These are phyloP conservation scores for Myotis yumanensis DNA, from an alignment of 2,113 vertebrate species.

Conservation along the genomic window DNA sequence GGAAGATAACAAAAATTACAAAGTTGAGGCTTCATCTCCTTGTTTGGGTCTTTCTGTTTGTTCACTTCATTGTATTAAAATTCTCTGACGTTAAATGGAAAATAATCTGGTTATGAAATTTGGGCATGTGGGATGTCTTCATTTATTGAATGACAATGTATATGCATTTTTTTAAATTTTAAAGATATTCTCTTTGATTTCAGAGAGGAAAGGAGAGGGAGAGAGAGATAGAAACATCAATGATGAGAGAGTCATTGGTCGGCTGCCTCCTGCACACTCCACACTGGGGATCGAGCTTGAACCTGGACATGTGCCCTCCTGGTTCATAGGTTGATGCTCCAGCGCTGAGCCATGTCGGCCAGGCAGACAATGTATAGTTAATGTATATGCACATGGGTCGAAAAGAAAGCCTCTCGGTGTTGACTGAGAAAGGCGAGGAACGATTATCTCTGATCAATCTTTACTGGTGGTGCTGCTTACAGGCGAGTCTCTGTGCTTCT, in stretches of 20 bases:
- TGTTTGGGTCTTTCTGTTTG: not conserved
- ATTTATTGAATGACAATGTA: not conserved
- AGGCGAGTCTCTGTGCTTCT: not conserved
- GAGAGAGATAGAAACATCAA: too few relatives aligned
- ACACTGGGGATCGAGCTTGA: too few relatives aligned
- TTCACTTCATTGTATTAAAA: not conserved
- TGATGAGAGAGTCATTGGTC: too few relatives aligned
- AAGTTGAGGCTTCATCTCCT: not conserved
- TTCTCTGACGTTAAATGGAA: not conserved
- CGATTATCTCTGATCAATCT: not conserved
- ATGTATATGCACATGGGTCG: not conserved
- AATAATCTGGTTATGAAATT: not conserved
- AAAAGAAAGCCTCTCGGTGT: not conserved
- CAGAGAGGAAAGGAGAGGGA: too few relatives aligned
- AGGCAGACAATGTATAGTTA: not conserved
- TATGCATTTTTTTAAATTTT: too few relatives aligned
- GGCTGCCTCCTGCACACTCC: too few relatives aligned
- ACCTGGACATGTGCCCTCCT: too few relatives aligned
- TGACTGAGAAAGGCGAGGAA: not conserved
- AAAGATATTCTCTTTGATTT: too few relatives aligned
- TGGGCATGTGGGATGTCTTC: not conserved
- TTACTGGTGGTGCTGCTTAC: not conserved
- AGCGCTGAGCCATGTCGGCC: too few relatives aligned
- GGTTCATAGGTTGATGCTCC: too few relatives aligned
- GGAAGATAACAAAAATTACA: not conserved